Evolutionary conservation across 2,113 vertebrate genomes (phyloP), one percentile per base, ranked within the genome.

Genomic region (Tricholaema leucomelas): DNA sequence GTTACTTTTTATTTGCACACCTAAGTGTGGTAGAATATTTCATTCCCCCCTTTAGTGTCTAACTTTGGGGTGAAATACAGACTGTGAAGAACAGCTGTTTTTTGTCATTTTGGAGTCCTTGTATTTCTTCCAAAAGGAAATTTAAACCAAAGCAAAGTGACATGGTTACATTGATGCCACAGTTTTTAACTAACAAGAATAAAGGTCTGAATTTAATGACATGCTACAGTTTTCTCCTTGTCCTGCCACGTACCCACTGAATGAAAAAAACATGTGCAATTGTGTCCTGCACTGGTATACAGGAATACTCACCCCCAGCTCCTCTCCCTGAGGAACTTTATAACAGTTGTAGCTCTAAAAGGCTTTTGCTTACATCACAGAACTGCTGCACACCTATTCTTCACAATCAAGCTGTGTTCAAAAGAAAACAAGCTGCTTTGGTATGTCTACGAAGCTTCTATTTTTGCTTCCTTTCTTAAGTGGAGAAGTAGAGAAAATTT

Each of bases 241-340:
- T 65, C 90, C 59, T 81, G 25, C 31, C n/a, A 5, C 0, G 0
- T 30, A 18, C 5, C 5, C 0, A 0, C 13, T 55, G 40, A 55
- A 76, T 2, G 27, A 60, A 74, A 75, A 73, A 8, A 28, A 38
- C 18, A 50, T 31, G 52, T 46, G 48, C 9, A 60, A 4, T 9
- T 63, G 38, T 36, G 30, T 36, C 55, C 61, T 59, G 76, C 46
- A 8, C 13, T 17, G 23, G 12, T 9, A 8, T 7, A 6, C 25
- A 85, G 70, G 40, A 52, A 42, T 38, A 16, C 25, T 66, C 66
- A 6, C 5, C 25, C 25, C 21, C 8, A 2, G 12, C 27, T 77
- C 16, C 60, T 60, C 70, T 90, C 52, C 60, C 48, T 55, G 10
- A n/a, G 36, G 21, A 79, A 7, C 23, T 15, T 5, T 10, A 3